Evolutionary conservation across 2,113 vertebrate genomes (phyloP).

Genomic region (Tupaia tana): DNA sequence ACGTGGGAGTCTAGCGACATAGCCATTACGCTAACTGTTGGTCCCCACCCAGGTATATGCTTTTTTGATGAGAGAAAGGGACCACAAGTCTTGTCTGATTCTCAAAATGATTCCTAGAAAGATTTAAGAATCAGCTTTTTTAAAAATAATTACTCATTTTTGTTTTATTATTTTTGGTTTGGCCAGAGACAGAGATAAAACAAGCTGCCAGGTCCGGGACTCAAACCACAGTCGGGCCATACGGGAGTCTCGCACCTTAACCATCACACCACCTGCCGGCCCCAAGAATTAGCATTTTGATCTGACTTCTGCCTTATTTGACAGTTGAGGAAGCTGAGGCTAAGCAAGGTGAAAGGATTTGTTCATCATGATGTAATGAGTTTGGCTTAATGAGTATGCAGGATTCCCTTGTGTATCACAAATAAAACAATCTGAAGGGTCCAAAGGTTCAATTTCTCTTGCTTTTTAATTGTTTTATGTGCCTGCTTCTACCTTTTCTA

Average conservation of each 20-base stretch:
- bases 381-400: not conserved
- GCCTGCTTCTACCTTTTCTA: not conserved
- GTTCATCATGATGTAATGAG: not conserved
- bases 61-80: not conserved
- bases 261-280: too few species aligned
- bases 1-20: too few species aligned
- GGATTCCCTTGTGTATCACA: not conserved
- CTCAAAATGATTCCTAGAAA: not conserved
- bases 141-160: too few species aligned
- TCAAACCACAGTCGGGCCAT: too few species aligned
- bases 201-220: too few species aligned
- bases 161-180: too few species aligned
- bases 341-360: not conserved
- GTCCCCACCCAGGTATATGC: too few species aligned
- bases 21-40: too few species aligned
- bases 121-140: not conserved
- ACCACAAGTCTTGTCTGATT: conserved; percentile 9
- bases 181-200: too few species aligned
- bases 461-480: conserved; percentile 2
- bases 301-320: not conserved
- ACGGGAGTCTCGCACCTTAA: too few species aligned
- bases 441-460: not conserved
- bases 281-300: not conserved
- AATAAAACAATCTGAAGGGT: not conserved
- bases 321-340: not conserved